Evolutionary conservation across 1,140 invertebrate genomes (phyloP), one percentile per base, ranked within the genome.

Genomic region (Steinernema khuongi): DNA sequence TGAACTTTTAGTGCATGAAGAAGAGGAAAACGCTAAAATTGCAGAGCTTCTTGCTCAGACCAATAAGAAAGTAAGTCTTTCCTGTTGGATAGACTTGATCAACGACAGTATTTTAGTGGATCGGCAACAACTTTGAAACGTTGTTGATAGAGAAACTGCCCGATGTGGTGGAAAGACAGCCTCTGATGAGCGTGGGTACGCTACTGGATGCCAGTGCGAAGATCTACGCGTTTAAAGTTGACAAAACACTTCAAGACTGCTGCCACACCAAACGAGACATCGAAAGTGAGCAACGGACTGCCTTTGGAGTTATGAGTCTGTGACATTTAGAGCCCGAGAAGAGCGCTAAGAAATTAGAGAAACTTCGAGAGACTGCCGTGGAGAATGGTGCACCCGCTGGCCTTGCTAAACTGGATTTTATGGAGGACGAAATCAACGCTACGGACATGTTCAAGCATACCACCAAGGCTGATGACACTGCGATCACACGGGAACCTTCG

Each of bases 221-320:
- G 50, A 60, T 60, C 50, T 60, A 60, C 50, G 50, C 50, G 2
- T 60, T n/a, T 22, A 60, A 60, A 60, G 50, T 60, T 14, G 50
- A 60, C 50, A 60, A 26, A 60, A 60, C 50, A 7, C 50, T 60
- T 14, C 50, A 60, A 22, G 50, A 60, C 19, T 60, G 50, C 50
- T 60, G 50, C 26, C 50, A 60, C 22, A 22, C 50, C 19, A 60
- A 60, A 22, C 14, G 50, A 26, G 50, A 60, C 50, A 60, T 60
- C 4, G 50, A 60, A 60, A 60, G 50, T 60, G 26, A n/a, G 50
- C 11, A 14, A 22, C 50, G 50, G 7, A 17, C 26, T 7, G 14
- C 22, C 50, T 60, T 22, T 22, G 50, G 4, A 14, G 14, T 22
- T 14, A 60, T 14, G n/a, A n/a, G n/a, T n/a, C n/a, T 60, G 11